Conservation (phyloP, 2,888 invertebrate species). For the Drosophila hawaiiensis region DNA sequence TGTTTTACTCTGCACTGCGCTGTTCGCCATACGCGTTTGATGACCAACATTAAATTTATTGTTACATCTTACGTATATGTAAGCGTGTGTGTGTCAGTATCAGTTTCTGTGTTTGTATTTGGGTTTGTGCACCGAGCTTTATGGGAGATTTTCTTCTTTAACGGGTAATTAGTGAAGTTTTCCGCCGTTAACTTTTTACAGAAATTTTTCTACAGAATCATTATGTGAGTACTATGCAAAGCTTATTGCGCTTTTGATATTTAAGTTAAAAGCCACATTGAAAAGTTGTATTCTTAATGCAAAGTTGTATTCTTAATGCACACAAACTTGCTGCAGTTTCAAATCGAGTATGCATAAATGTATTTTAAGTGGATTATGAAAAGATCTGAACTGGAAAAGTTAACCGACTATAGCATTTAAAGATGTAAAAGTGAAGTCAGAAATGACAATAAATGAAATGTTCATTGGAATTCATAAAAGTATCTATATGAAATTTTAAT, state of each 20-base stretch:
- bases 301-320: slow-evolving; percentile 1
- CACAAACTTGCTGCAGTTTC: slow-evolving; percentile 1
- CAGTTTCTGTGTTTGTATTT: neutral
- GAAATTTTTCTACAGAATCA: slow-evolving; percentile 1
- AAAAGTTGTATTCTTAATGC: neutral
- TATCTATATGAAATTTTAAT: neutral
- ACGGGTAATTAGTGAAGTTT: slow-evolving; percentile 71
- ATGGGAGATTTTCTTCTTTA: slow-evolving; percentile 46
- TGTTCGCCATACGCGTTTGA: slow-evolving; percentile 27
- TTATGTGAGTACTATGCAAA: slow-evolving; percentile 13
- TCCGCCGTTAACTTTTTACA: slow-evolving; percentile 37
- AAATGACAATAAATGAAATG: neutral
- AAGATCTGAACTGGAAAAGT: neutral
- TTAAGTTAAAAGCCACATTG: slow-evolving; percentile 7
- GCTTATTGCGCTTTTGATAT: slow-evolving; percentile 13
- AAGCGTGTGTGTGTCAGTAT: neutral
- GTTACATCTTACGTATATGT: slow-evolving; percentile 20
- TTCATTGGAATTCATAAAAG: neutral
- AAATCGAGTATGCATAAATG: neutral
- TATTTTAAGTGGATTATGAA: slow-evolving; percentile 1
- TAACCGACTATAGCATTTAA: neutral
- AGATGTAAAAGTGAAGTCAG: neutral
- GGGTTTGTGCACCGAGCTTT: slow-evolving; percentile 27
- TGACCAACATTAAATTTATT: slow-evolving; percentile 60
- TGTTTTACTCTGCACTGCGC: slow-evolving; percentile 6